A percentile compares a stretch with the other conserved stretches of the same genome.
Evolutionary conservation across 1,140 invertebrate species (phyloP).

Genomic region (Pseudomyrmex concolor): DNA sequence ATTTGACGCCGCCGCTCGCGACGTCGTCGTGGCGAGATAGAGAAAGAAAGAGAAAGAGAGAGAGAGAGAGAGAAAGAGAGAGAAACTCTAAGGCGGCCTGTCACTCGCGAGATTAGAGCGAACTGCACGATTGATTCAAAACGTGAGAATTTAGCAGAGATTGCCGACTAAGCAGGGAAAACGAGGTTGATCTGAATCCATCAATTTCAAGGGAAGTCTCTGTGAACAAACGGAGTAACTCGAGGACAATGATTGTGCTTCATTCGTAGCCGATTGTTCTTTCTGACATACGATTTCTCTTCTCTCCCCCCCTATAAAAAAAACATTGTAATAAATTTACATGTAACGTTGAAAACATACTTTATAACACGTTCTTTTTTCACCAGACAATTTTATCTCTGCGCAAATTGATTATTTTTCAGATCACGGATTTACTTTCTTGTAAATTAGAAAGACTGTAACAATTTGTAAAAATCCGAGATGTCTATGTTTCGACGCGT

Average conservation of each 20-base stretch:
- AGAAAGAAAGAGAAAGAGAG: too few relatives aligned
- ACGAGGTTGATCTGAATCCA: constrained; percentile 42
- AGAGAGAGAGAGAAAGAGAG: too few relatives aligned
- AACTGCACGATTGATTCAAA: constrained; percentile 57
- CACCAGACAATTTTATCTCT: background rate
- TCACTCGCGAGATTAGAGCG: constrained; percentile 59
- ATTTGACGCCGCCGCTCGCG: constrained; percentile 10
- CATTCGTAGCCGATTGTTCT: constrained; percentile 53
- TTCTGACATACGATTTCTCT: constrained; percentile 44
- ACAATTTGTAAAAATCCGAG: background rate
- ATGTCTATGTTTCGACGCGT: constrained; percentile 19
- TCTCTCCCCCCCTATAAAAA: background rate
- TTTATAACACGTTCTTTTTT: background rate
- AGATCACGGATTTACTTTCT: constrained; percentile 13
- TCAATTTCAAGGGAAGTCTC: constrained; percentile 44
- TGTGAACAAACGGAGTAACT: constrained; percentile 52
- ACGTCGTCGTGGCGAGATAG: background rate
- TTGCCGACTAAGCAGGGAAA: constrained; percentile 34
- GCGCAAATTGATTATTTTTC: background rate
- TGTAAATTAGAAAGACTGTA: background rate
- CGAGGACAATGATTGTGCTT: constrained; percentile 49
- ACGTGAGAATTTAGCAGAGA: constrained; percentile 58
- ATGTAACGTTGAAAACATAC: background rate
- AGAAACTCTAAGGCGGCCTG: constrained; percentile 15
- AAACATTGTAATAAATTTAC: background rate